Conservation (phyloP, 2,888 invertebrate species). For the Shargacucullia verbasci region DNA sequence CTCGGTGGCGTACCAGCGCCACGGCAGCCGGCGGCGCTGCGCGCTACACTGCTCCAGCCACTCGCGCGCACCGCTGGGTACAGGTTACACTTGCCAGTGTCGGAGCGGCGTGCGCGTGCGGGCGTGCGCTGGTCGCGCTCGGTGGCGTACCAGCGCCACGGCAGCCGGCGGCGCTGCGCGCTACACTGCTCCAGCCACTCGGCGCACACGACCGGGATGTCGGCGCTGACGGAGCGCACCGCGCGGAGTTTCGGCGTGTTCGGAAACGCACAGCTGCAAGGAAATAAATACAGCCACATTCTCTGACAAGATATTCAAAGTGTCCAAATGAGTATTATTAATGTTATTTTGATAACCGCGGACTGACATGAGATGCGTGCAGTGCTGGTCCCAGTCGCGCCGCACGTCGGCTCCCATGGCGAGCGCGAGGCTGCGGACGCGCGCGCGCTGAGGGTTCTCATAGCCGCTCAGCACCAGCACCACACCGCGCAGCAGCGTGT, state of each 20-base stretch:
- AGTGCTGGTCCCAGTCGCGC: slow-evolving; percentile 92
- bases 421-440: slow-evolving; percentile 91
- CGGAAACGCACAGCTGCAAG: slow-evolving; percentile 94
- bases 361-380: slow-evolving; percentile 96
- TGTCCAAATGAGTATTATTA: too few relatives aligned
- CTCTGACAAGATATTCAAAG: too few relatives aligned
- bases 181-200: slow-evolving; percentile 93
- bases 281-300: too few relatives aligned
- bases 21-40: too few relatives aligned
- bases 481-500: slow-evolving; percentile 89
- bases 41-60: too few relatives aligned
- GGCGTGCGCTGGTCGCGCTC: slow-evolving; percentile 78
- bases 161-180: slow-evolving; percentile 88
- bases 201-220: slow-evolving; percentile 90
- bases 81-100: too few relatives aligned
- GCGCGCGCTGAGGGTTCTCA: slow-evolving; percentile 93
- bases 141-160: slow-evolving; percentile 91
- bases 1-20: too few relatives aligned
- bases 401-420: slow-evolving; percentile 94
- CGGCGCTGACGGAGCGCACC: slow-evolving; percentile 69
- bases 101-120: too few relatives aligned
- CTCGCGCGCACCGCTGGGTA: too few relatives aligned
- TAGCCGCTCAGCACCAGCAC: slow-evolving; percentile 96
- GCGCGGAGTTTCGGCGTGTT: slow-evolving; percentile 95
- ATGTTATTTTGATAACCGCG: too few relatives aligned